Conservation (phyloP, 2,113 vertebrate genomes). For the Alligator mississippiensis region DNA sequence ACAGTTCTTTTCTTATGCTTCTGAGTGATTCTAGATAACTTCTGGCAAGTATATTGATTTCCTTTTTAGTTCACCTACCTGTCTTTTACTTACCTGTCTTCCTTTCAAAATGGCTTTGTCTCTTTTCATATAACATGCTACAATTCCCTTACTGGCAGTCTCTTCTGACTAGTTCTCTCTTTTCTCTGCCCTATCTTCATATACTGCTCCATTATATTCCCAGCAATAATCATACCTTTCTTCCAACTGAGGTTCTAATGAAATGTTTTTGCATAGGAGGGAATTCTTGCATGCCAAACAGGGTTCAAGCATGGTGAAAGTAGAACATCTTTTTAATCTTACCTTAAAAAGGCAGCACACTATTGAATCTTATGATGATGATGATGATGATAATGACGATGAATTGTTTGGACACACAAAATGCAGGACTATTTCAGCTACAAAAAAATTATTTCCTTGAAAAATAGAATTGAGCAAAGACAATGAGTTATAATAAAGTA, state of each 20-base stretch:
- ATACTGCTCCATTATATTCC: not conserved
- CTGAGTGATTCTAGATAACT: not conserved
- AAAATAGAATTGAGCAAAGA: not conserved
- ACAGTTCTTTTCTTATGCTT: fast-evolving
- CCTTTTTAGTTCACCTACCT: not conserved
- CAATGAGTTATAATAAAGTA: not conserved
- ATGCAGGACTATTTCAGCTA: not conserved
- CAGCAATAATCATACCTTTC: not conserved
- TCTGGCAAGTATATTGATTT: not conserved
- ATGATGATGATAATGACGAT: not conserved
- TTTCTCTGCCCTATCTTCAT: not conserved
- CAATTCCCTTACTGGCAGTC: not conserved
- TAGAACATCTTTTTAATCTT: not conserved
- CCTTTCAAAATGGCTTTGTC: not conserved
- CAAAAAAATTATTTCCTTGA: no score
- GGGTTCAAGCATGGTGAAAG: not conserved
- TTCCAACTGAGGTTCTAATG: not conserved
- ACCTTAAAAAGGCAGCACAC: not conserved
- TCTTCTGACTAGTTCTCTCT: not conserved
- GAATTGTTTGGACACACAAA: not conserved
- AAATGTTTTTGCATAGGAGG: not conserved
- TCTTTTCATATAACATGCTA: not conserved
- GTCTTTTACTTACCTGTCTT: not conserved
- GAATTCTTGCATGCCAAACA: not conserved
- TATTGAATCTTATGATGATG: not conserved